Percentiles rank a stretch among this genome's conserved stretches.
Evolutionary conservation across 1,140 invertebrate species (phyloP).

Genomic region (Condylostylus longicornis): DNA sequence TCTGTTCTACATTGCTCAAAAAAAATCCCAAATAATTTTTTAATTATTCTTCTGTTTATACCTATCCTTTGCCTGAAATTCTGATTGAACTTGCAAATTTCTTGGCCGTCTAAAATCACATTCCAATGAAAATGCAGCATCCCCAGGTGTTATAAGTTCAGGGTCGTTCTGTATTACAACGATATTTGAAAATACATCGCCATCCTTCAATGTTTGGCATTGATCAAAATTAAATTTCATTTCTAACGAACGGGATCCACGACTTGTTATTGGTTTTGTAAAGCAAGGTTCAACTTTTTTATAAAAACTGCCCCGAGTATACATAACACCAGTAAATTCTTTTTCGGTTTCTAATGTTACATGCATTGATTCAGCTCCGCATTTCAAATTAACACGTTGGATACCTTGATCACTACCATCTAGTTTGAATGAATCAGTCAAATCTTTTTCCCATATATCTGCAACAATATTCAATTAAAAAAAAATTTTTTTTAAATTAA

Average conservation of each 20-base stretch:
- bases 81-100: slow-evolving; percentile 36
- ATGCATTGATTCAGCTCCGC: slow-evolving; percentile 39
- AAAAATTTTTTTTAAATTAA: background rate
- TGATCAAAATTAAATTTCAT: slow-evolving; percentile 40
- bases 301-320: slow-evolving; percentile 43
- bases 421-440: slow-evolving; percentile 39
- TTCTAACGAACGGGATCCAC: slow-evolving; percentile 32
- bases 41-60: slow-evolving; percentile 10
- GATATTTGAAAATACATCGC: slow-evolving; percentile 38
- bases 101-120: slow-evolving; percentile 40
- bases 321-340: slow-evolving; percentile 44
- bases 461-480: slow-evolving; percentile 8
- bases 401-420: slow-evolving; percentile 39
- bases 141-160: slow-evolving; percentile 44
- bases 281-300: slow-evolving; percentile 40
- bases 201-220: slow-evolving; percentile 39
- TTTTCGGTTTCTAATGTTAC: slow-evolving; percentile 37
- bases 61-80: slow-evolving; percentile 33
- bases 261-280: slow-evolving; percentile 31
- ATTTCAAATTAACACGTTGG: slow-evolving; percentile 36
- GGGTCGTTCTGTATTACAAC: slow-evolving; percentile 46
- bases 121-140: slow-evolving; percentile 44
- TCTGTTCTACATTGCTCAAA: background rate
- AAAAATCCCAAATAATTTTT: slow-evolving; percentile 2
- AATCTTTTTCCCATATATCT: slow-evolving; percentile 38